phyloP scores from a whole-genome alignment of 2,797 vertebrate genomes.

The Pterois miles region DNA sequence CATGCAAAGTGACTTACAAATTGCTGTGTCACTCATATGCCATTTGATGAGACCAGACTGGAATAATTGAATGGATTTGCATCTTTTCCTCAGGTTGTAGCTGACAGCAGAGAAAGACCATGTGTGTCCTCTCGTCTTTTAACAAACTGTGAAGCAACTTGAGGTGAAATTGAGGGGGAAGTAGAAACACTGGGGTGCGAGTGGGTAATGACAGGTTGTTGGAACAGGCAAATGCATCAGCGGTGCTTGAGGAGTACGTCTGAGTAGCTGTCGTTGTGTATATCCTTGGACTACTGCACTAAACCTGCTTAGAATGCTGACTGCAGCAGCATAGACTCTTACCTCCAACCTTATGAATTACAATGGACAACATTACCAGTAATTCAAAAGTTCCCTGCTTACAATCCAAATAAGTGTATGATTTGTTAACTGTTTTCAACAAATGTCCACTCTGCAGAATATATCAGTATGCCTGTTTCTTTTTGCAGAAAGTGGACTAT shows the following conservation, averaged over 20 bases:
- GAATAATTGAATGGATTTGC: background rate
- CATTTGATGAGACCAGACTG: too few species aligned
- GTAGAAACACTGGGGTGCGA: background rate
- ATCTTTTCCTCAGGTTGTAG: background rate
- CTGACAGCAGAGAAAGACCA: background rate
- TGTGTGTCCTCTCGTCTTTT: background rate
- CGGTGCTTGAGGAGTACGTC: background rate
- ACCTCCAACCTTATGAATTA: background rate
- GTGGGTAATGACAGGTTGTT: background rate
- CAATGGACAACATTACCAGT: background rate
- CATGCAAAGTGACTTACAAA: too few species aligned
- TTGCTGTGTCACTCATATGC: too few species aligned
- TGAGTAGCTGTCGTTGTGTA: background rate
- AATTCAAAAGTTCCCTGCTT: background rate
- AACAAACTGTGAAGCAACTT: background rate
- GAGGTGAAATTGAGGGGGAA: background rate
- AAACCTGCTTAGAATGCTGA: background rate
- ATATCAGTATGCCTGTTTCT: background rate
- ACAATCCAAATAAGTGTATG: background rate
- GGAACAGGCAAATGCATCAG: background rate
- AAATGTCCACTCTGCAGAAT: constrained; percentile 5
- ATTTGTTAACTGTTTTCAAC: background rate
- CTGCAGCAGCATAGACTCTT: background rate
- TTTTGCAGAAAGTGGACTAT: background rate
- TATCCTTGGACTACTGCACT: background rate